Evolutionary conservation across 2,113 vertebrate species (phyloP).

Genomic region (Colistium nudipinnis): DNA sequence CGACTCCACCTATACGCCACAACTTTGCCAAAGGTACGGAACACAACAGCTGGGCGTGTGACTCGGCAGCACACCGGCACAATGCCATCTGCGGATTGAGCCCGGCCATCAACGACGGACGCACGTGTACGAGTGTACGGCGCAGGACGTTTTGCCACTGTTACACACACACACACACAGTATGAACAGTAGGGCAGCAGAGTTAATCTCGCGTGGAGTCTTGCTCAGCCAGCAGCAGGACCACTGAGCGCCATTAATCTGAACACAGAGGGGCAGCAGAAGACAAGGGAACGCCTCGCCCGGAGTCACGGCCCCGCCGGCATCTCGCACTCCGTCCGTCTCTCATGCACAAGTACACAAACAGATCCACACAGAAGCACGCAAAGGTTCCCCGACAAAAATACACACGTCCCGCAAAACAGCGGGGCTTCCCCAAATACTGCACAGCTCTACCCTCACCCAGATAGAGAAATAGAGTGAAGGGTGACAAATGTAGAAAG

Average conservation of each 20-base stretch:
- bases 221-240: slow-evolving; percentile 4
- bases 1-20: neutral
- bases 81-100: slow-evolving; percentile 13
- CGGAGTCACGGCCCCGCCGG: neutral
- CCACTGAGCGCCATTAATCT: slow-evolving; percentile 12
- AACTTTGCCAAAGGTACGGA: slow-evolving; percentile 14
- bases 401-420: slow-evolving; percentile 20
- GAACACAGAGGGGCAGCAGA: slow-evolving; percentile 46
- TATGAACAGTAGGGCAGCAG: neutral
- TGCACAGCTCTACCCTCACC: slow-evolving; percentile 4
- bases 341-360: slow-evolving; percentile 47
- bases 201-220: slow-evolving; percentile 8
- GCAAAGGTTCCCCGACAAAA: neutral
- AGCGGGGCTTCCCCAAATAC: neutral
- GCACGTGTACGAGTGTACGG: neutral
- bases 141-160: slow-evolving; percentile 6
- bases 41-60: slow-evolving; percentile 17
- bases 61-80: slow-evolving; percentile 30
- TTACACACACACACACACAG: slow-evolving; percentile 8
- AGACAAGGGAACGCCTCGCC: slow-evolving; percentile 12
- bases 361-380: slow-evolving; percentile 30
- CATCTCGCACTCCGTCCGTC: neutral
- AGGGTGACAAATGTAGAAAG: slow-evolving; percentile 12
- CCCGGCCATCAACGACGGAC: neutral
- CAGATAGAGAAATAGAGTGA: slow-evolving; percentile 14